These are phyloP conservation scores for Vidua macroura DNA, from an alignment of 2,113 vertebrate genomes.

Conservation along the genomic window DNA sequence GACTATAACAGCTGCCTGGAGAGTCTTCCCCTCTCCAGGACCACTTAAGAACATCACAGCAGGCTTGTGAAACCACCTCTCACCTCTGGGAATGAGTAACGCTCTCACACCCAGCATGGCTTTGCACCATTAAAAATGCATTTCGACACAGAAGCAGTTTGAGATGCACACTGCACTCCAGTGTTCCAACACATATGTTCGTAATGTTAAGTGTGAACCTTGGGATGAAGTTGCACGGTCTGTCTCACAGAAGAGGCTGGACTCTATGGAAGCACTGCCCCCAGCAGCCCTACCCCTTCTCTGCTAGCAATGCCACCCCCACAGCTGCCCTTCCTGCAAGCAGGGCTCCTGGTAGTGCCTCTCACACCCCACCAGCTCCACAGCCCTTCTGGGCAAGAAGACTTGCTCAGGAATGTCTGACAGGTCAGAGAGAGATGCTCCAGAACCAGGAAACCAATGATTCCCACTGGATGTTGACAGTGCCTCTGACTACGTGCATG, in stretches of 20 bases:
- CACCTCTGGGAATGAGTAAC: accelerated
- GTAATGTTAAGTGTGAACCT: background rate
- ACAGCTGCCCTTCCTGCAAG: background rate
- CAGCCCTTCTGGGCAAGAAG: background rate
- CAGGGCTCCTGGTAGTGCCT: background rate
- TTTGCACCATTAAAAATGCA: background rate
- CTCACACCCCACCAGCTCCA: background rate
- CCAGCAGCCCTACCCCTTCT: background rate
- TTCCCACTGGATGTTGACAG: accelerated
- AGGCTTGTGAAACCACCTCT: background rate
- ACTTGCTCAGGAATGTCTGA: background rate
- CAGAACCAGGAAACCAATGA: background rate
- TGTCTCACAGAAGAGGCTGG: background rate
- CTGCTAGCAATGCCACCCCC: too few relatives aligned
- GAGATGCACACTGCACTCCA: background rate
- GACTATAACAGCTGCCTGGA: background rate
- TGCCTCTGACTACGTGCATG: background rate
- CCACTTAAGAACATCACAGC: background rate
- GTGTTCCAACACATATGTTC: background rate
- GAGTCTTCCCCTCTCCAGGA: background rate
- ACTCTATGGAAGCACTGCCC: background rate
- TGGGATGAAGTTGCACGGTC: background rate
- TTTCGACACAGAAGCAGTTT: background rate
- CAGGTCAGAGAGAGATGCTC: background rate
- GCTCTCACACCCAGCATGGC: background rate